Evolutionary conservation across 2,888 invertebrate species (phyloP), one percentile per base, ranked within the genome.

Genomic region (Pimpla rufipes): DNA sequence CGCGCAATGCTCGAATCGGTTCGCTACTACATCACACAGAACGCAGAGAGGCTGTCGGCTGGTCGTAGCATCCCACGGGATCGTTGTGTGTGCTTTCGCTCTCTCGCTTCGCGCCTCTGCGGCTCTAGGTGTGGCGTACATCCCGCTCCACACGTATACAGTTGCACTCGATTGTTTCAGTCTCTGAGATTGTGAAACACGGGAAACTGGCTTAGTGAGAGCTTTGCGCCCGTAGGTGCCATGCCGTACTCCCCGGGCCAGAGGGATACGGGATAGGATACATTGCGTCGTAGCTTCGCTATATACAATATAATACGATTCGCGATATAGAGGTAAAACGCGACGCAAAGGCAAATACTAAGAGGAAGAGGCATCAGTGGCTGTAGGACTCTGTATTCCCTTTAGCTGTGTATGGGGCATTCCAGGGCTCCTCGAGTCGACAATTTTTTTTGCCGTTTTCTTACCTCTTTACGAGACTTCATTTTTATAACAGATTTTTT

Each of bases 91-190:
- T n/a, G 47, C 16, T 47, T 35, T 35, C 40, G 29, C 16, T 16
- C n/a, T 47, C 42, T 47, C 35, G 29, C 16, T 16, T 5, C 50
- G 45, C 23, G 23, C 50, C 6, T 23, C 18, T 7, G 3, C 10
- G n/a, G n/a, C n/a, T n/a, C n/a, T n/a, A n/a, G n/a, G n/a, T n/a
- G n/a, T n/a, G n/a, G n/a, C 23, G 16, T 35, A 35, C 59, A 29
- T 21, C 55, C 13, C 37, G 21, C 35, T 16, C 45, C 52, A 64
- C 47, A 40, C 21, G 59, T 47, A 37, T 47, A 13, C 29, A 13
- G 64, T 40, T 64, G 70, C 88, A 87, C 89, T 90, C 90, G 87
- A 91, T 91, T 91, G 91, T 89, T 88, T 89, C 85, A 81, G n/a
- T n/a, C 85, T 86, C 62, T 77, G 89, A 88, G 87, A 89, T 89